phyloP scores from a whole-genome alignment of 2,113 vertebrate species.

The Tyrannus savana region DNA sequence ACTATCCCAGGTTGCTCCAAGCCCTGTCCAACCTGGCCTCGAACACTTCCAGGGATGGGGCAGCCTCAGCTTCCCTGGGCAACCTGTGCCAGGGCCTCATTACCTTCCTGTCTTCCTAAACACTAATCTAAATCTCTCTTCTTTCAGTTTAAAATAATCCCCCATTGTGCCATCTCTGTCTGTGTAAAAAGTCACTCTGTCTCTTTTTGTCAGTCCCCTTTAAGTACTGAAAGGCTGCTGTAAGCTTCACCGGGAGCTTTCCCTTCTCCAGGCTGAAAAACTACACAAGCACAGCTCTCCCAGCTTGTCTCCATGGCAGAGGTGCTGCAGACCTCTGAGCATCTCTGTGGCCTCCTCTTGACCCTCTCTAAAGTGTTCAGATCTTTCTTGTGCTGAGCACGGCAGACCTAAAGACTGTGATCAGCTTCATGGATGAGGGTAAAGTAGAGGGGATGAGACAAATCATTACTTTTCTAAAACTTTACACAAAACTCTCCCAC shows the following conservation, averaged over 20 bases:
- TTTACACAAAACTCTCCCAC: neutral
- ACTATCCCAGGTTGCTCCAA: accelerated
- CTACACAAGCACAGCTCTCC: accelerated
- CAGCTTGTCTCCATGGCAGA: neutral
- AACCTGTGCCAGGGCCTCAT: accelerated
- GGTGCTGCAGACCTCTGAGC: neutral
- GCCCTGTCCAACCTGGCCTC: accelerated
- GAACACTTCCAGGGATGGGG: accelerated
- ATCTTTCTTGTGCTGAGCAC: neutral
- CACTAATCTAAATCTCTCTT: neutral
- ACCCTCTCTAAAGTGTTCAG: accelerated
- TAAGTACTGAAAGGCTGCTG: neutral
- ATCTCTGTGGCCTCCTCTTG: neutral
- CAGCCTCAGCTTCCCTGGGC: neutral
- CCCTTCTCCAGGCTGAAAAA: accelerated
- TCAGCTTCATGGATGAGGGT: neutral
- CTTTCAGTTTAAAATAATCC: neutral
- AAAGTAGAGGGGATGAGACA: neutral
- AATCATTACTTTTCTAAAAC: neutral
- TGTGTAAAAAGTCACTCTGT: neutral
- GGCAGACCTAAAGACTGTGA: neutral
- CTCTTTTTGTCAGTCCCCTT: neutral
- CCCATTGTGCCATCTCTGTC: no score
- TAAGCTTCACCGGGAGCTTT: neutral
- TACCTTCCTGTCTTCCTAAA: neutral